Evolutionary conservation across 2,797 vertebrate genomes (phyloP).

Genomic region (Macrochelys suwanniensis): DNA sequence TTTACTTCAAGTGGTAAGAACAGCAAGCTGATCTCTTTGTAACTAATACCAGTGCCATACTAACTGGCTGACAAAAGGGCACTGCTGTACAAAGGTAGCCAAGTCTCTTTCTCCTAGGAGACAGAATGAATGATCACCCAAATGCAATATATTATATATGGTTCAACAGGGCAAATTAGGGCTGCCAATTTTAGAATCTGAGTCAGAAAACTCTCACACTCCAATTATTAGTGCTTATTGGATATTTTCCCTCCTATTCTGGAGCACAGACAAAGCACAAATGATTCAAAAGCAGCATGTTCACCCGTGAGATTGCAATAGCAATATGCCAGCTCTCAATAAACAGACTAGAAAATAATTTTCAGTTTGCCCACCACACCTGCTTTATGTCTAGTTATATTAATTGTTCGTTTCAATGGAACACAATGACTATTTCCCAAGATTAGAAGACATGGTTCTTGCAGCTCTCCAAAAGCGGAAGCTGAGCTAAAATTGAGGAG

Average conservation of each 20-base stretch:
- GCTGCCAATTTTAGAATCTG: background rate
- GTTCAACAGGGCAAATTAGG: background rate
- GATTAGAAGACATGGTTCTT: background rate
- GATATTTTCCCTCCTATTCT: background rate
- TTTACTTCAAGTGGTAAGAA: accelerated
- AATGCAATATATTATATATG: background rate
- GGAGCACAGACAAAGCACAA: background rate
- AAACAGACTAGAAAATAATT: background rate
- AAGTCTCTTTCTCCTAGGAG: background rate
- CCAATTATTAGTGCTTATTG: accelerated
- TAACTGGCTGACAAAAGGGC: background rate
- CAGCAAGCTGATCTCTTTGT: background rate
- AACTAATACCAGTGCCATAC: accelerated
- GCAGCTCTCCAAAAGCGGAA: background rate
- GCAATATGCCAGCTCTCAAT: background rate
- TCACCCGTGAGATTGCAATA: background rate
- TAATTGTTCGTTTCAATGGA: background rate
- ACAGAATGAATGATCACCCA: background rate
- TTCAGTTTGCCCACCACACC: background rate
- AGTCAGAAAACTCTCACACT: background rate
- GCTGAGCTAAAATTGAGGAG: background rate
- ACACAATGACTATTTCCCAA: background rate
- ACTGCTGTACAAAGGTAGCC: accelerated
- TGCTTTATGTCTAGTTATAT: background rate
- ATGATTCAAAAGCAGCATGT: background rate